Evolutionary conservation across 1,140 invertebrate species (phyloP), one percentile per base, ranked within the genome.

Genomic region (Drosophila pectinifera): DNA sequence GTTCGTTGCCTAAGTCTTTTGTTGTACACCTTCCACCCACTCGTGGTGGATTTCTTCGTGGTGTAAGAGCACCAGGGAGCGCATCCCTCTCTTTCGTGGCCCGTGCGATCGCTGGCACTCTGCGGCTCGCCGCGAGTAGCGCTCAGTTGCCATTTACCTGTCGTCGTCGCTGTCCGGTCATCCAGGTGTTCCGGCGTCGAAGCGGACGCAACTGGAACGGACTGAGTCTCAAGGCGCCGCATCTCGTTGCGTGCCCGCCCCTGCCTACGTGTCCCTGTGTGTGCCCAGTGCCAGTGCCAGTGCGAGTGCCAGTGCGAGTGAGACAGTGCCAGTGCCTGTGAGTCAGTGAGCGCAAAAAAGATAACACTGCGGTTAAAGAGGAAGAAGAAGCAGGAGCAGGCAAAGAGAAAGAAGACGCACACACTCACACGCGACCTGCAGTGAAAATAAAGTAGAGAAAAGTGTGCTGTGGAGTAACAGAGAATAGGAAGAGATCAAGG

Each of bases 391-490:
- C 67, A 57, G 61, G 83, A 89, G 82, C 72, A 88, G 83, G 70
- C 79, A 73, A 57, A 86, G 82, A 82, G 78, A 86, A 86, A 88
- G 82, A 86, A 55, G 28, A 61, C 58, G 68, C 67, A 77, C 34
- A 81, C 31, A 73, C 38, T 63, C 55, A 41, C 43, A 54, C 34
- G 16, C 77, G 72, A 59, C 79, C 42, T 82, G 80, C 80, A 84
- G 75, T 79, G 84, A 82, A 86, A 86, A 86, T 86, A 86, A 86
- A 82, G 78, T 78, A 82, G 69, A 82, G 79, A 86, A 86, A 83
- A 88, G 58, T 75, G 78, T 68, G 73, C 61, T 73, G 64, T 74
- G 77, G 55, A 88, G 88, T 72, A 88, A 63, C 65, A 80, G 49
- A 61, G 46, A 57, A 67, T 45, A 57, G 16, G 61, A 59, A 45